Evolutionary conservation across 2,113 vertebrate genomes (phyloP).

Genomic region (Macroglossus sobrinus): DNA sequence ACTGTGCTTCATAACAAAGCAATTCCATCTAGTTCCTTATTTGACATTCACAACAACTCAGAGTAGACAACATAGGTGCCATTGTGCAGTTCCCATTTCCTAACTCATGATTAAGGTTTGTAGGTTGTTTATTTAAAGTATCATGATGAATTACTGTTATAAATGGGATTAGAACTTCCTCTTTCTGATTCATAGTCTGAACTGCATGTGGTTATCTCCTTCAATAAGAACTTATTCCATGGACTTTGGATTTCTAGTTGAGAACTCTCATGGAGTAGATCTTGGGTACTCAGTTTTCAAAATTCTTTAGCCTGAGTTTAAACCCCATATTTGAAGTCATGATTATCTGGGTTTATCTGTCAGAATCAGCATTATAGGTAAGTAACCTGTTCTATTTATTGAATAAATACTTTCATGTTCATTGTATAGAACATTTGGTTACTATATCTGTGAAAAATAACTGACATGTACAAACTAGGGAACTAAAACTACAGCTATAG

Average conservation of each 20-base stretch:
- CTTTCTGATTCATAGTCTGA: neutral
- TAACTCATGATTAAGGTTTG: neutral
- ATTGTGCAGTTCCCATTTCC: neutral
- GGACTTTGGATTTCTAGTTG: neutral
- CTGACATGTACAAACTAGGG: neutral
- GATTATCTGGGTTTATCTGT: constrained; percentile 30
- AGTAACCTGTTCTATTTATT: constrained; percentile 35
- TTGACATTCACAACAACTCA: neutral
- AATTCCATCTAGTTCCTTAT: neutral
- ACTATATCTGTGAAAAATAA: constrained; percentile 11
- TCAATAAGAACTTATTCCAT: neutral
- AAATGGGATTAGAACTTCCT: neutral
- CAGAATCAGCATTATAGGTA: constrained; percentile 37
- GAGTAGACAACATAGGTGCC: neutral
- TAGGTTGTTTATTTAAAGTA: neutral
- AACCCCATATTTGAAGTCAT: neutral
- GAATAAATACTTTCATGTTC: constrained; percentile 9
- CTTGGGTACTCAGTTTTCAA: neutral
- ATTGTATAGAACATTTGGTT: constrained; percentile 1
- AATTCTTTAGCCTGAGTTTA: neutral
- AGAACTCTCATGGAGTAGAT: neutral
- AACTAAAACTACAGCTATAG: neutral
- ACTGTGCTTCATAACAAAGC: neutral
- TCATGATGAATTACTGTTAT: neutral
- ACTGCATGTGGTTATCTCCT: neutral